These are phyloP conservation scores for Marronus borbonicus DNA, from an alignment of 2,888 invertebrate species.

Conservation along the genomic window DNA sequence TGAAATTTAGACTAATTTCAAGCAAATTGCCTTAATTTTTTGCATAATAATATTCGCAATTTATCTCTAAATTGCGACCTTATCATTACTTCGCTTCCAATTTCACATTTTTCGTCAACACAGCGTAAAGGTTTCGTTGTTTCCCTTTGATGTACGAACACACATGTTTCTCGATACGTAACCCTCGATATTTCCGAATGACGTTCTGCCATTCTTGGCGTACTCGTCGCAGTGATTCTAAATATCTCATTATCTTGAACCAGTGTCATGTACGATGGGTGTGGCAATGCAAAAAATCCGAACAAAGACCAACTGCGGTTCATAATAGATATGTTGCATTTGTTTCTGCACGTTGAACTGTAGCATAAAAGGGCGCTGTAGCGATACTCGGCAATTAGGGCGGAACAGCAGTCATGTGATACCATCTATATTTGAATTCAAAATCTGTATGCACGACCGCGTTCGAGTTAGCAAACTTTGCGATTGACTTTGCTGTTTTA, in stretches of 20 bases:
- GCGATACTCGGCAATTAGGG: constrained; percentile 69
- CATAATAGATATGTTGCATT: constrained; percentile 68
- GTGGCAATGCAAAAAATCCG: constrained; percentile 63
- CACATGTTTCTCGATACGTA: constrained; percentile 4
- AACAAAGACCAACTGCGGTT: constrained; percentile 68
- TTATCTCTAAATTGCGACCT: too few relatives aligned
- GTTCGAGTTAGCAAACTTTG: constrained; percentile 1
- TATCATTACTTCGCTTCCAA: too few relatives aligned
- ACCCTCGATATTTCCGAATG: constrained; percentile 13
- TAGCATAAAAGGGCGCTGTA: constrained; percentile 66
- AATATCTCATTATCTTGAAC: constrained; percentile 61
- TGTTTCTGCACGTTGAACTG: constrained; percentile 67
- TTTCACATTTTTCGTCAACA: too few relatives aligned
- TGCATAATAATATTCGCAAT: too few relatives aligned
- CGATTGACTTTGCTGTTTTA: constrained; percentile 1
- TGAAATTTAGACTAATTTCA: too few relatives aligned
- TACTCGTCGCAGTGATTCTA: constrained; percentile 52
- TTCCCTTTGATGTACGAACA: constrained; percentile 31
- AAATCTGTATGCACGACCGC: constrained; percentile 29
- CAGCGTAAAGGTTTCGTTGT: too few relatives aligned
- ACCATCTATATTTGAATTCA: constrained; percentile 62
- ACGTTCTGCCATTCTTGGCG: neutral
- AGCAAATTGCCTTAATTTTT: too few relatives aligned
- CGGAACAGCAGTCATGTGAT: constrained; percentile 67
- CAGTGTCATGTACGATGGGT: constrained; percentile 66